These are phyloP conservation scores for Polymixis lichenea DNA, from an alignment of 2,888 invertebrate genomes.

Conservation along the genomic window DNA sequence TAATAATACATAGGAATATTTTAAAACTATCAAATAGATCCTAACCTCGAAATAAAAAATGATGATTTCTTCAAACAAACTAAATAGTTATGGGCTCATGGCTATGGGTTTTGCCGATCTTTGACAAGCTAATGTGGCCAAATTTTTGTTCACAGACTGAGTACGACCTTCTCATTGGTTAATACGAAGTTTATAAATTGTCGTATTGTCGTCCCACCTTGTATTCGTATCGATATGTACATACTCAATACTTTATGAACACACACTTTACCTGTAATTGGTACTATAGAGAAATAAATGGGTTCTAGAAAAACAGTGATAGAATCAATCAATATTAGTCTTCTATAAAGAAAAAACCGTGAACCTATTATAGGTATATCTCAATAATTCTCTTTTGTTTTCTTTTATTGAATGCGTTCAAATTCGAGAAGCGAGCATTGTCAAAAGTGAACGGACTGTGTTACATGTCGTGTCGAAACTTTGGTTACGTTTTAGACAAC, in stretches of 20 bases:
- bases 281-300: neutral
- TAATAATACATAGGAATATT: neutral
- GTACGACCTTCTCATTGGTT: no score
- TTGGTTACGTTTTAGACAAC: neutral
- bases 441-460: neutral
- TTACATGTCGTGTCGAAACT: conserved; percentile 5
- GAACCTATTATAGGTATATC: neutral
- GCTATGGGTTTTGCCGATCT: neutral
- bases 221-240: no score
- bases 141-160: neutral
- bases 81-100: neutral
- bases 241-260: neutral
- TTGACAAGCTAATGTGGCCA: neutral
- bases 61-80: neutral
- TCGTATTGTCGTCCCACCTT: no score
- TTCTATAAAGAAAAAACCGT: neutral
- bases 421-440: neutral
- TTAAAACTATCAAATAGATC: neutral
- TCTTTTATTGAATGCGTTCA: neutral
- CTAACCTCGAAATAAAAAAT: neutral
- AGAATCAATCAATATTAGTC: no score
- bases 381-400: neutral
- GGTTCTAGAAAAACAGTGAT: neutral
- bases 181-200: no score
- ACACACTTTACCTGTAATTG: neutral